These are phyloP conservation scores for Psophia crepitans DNA, from an alignment of 2,113 vertebrate species.

Conservation along the genomic window DNA sequence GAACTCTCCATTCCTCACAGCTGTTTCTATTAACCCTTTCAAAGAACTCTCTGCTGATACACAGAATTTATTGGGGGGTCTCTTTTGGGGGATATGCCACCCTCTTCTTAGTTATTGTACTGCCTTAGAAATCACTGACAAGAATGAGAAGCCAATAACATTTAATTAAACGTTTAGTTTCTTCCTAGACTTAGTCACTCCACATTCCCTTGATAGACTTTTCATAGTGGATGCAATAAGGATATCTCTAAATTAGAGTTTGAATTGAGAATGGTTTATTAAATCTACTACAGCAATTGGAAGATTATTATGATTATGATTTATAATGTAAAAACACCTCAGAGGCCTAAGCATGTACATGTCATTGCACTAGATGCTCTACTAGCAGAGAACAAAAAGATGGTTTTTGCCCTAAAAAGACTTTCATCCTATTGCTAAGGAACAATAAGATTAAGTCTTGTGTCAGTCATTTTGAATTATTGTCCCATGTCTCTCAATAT, in stretches of 20 bases:
- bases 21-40: not conserved
- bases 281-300: not conserved
- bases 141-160: not conserved
- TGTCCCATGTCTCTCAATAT: not conserved
- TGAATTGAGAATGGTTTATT: slow-evolving; percentile 12
- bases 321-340: slow-evolving; percentile 3
- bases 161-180: not conserved
- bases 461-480: not conserved
- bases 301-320: not conserved
- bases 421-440: not conserved
- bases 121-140: not conserved
- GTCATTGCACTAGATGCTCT: not conserved
- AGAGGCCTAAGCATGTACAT: not conserved
- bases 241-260: not conserved
- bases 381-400: not conserved
- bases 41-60: not conserved
- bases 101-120: not conserved
- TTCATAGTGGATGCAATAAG: not conserved
- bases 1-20: not conserved
- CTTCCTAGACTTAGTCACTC: not conserved
- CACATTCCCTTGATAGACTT: not conserved
- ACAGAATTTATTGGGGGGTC: not conserved
- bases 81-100: not conserved
- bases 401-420: not conserved
- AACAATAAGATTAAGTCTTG: not conserved